Percentiles rank a stretch among this genome's conserved stretches.
Evolutionary conservation across 2,888 invertebrate genomes (phyloP).

Genomic region (Lasioglossum leucozonium): DNA sequence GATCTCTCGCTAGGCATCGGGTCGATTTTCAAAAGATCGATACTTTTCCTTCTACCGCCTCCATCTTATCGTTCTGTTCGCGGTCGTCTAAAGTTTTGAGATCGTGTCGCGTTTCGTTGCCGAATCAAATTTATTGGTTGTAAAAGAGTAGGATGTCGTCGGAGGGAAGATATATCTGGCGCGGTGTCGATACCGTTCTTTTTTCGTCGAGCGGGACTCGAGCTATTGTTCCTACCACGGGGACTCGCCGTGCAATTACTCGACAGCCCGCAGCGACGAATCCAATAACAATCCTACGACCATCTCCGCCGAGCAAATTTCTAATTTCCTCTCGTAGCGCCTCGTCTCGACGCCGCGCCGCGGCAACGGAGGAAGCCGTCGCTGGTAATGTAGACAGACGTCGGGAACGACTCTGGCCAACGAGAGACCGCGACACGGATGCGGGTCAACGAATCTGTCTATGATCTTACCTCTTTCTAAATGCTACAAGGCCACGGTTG

Average conservation of each 20-base stretch:
- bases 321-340: conserved; percentile 65
- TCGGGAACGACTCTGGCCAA: conserved; percentile 35
- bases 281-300: conserved; percentile 63
- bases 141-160: conserved; percentile 41
- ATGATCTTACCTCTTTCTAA: neutral
- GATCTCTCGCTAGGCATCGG: conserved; percentile 29
- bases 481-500: neutral
- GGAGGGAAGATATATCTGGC: conserved; percentile 46
- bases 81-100: neutral
- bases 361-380: conserved; percentile 15
- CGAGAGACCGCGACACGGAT: neutral
- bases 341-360: conserved; percentile 39
- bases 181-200: conserved; percentile 40
- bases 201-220: conserved; percentile 41
- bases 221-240: conserved; percentile 49
- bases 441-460: conserved; percentile 7
- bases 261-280: conserved; percentile 48
- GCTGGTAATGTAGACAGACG: conserved; percentile 27
- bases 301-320: conserved; percentile 70
- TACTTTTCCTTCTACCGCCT: no score
- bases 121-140: neutral
- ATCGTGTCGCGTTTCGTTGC: neutral
- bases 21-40: no score
- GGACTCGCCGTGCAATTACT: conserved; percentile 53
- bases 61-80: no score